A percentile compares a stretch with the other conserved stretches of the same genome.
These are phyloP conservation scores for Calcarius lapponicus DNA, from an alignment of 2,797 vertebrate genomes.

Conservation along the genomic window DNA sequence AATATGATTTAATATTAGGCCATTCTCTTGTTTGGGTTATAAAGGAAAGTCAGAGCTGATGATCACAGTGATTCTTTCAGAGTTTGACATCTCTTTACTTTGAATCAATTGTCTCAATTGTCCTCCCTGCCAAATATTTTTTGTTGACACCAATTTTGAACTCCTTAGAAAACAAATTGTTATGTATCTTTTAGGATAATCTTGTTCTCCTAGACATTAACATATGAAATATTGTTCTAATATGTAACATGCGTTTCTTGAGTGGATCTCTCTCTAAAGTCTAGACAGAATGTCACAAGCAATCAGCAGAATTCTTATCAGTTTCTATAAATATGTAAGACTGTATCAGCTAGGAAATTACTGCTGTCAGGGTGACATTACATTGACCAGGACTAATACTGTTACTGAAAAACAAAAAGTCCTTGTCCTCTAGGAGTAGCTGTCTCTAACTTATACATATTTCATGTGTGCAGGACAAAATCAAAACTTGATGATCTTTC, in stretches of 20 bases:
- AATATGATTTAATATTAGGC: background rate
- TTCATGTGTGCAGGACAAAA: conserved; percentile 30
- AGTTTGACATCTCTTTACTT: background rate
- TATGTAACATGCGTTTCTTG: conserved; percentile 33
- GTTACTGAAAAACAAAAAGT: conserved; percentile 50
- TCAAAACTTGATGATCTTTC: conserved; percentile 6
- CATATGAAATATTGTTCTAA: conserved; percentile 55
- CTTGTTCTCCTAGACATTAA: conserved; percentile 55
- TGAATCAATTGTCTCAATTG: conserved; percentile 4
- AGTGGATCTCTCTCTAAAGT: conserved; percentile 26
- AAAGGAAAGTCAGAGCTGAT: background rate
- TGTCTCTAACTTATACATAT: conserved; percentile 10
- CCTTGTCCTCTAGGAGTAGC: conserved; percentile 58
- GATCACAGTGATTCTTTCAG: background rate
- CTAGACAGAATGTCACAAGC: conserved; percentile 71
- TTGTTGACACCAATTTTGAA: conserved; percentile 1
- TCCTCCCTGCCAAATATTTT: conserved; percentile 2
- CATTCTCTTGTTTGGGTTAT: background rate
- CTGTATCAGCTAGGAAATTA: conserved; percentile 65
- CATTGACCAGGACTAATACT: conserved; percentile 59
- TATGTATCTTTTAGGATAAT: conserved; percentile 50
- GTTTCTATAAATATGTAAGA: conserved; percentile 65
- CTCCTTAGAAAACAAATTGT: background rate
- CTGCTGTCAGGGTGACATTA: conserved; percentile 58
- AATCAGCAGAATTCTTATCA: conserved; percentile 72